Base-by-base conservation (phyloP, 2,888 invertebrate species). In the Erannis defoliaria region DNA sequence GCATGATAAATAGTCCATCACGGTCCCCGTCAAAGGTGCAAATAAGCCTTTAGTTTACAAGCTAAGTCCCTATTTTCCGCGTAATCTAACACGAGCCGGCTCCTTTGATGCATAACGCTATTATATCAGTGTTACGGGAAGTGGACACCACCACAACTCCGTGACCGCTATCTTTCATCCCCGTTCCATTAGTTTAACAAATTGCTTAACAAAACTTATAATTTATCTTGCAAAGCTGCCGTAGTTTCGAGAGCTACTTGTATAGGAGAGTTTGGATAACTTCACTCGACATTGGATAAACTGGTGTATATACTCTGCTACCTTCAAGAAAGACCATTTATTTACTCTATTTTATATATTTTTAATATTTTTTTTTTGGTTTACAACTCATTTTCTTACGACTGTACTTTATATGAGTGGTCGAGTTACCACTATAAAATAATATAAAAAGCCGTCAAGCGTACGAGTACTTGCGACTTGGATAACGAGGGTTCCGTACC, bases 121-220 rank as follows among this genome's bases (percentile, higher is more conserved):
- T 82, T 84, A 84, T 74, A 79, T 76, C 73, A 81, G 73, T 72
- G 80, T 81, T 80, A 74, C 62, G 71, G 68, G 77, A 78, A 86
- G 78, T 71, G 81, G 84, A 86, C 74, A 80, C 85, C 76, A 76
- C 80, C 81, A 81, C 67, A 57, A 68, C 61, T 23, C 19, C 10
- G 35, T 60, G 84, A 82, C 85, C 85, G 77, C 82, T 56, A 85
- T 86, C 77, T 78, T 77, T 84, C 84, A 80, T 72, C 54, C 72
- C 59, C 72, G 59, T 71, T 76, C 83, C 82, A 88, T 88, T 88
- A 86, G 76, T 77, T 70, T 73, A 78, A 88, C 79, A 88, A 86
- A 89, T 87, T 79, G 84, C 75, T 56, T 56, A 63, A 70, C 72
- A 71, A 72, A 78, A 78, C 66, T 70, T 60, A 45, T 58, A 55